A percentile compares a stretch with the other conserved stretches of the same genome.
Conservation (phyloP, 1,140 invertebrate genomes). For the Drosophila pandora region DNA sequence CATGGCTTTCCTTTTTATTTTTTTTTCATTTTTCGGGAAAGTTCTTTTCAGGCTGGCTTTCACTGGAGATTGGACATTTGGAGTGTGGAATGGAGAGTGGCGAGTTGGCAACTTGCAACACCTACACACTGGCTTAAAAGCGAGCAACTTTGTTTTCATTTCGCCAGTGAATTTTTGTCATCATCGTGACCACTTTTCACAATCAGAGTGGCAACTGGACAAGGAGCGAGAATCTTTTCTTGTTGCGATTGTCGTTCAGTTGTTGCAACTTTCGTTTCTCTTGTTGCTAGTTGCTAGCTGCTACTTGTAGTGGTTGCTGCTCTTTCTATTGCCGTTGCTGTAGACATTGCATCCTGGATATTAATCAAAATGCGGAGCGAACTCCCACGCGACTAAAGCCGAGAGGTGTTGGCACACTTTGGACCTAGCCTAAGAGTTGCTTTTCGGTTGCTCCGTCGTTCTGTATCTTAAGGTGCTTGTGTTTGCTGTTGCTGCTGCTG, state of each 20-base stretch:
- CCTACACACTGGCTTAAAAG: slow-evolving; percentile 26
- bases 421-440: slow-evolving; percentile 44
- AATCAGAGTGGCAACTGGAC: slow-evolving; percentile 52
- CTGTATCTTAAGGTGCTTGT: slow-evolving; percentile 36
- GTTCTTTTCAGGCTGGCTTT: slow-evolving; percentile 58
- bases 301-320: slow-evolving; percentile 39
- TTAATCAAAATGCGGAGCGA: slow-evolving; percentile 70
- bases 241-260: slow-evolving; percentile 52
- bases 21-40: slow-evolving; percentile 38
- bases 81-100: slow-evolving; percentile 7
- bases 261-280: slow-evolving; percentile 49
- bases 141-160: slow-evolving; percentile 75
- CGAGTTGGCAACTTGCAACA: slow-evolving; percentile 30
- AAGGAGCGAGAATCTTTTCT: slow-evolving; percentile 61
- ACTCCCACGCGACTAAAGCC: slow-evolving; percentile 36
- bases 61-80: slow-evolving; percentile 14
- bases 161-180: slow-evolving; percentile 77
- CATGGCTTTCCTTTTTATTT: slow-evolving; percentile 21
- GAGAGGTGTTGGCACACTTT: slow-evolving; percentile 63
- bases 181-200: slow-evolving; percentile 78
- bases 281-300: slow-evolving; percentile 29
- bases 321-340: slow-evolving; percentile 1
- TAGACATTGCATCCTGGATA: slow-evolving; percentile 47
- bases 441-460: slow-evolving; percentile 20
- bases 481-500: background rate